Evolutionary conservation across 53 echinoderm and acorn worm species (phyloP).

Genomic region (Henricia sp.): DNA sequence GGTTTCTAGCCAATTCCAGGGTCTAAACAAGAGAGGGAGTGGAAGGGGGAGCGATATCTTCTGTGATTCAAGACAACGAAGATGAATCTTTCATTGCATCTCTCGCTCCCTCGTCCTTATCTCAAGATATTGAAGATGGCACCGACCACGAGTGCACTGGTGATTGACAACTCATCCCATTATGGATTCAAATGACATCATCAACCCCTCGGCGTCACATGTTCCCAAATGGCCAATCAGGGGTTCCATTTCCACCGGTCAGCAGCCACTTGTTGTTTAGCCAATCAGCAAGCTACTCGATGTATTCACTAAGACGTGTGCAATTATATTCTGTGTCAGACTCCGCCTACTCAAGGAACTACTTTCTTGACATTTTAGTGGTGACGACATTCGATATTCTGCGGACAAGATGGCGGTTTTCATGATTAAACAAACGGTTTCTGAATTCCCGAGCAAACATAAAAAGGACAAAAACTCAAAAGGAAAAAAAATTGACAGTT

Average conservation of each 20-base stretch:
- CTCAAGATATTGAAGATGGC: conserved; percentile 28
- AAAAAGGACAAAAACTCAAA: neutral
- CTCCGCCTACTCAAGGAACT: conserved; percentile 50
- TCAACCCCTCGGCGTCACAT: neutral
- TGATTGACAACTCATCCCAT: conserved; percentile 6
- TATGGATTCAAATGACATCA: conserved; percentile 30
- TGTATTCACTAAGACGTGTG: neutral
- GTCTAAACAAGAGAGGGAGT: neutral
- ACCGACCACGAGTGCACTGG: neutral
- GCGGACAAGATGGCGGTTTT: conserved; percentile 32
- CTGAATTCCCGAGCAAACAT: neutral
- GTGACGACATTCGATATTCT: conserved; percentile 24
- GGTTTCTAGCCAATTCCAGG: no score
- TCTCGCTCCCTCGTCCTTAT: neutral
- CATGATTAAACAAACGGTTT: conserved; percentile 25
- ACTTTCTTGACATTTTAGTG: conserved; percentile 63
- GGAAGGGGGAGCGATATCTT: no score
- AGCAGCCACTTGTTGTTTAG: conserved; percentile 39
- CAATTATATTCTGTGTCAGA: neutral
- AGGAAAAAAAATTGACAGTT: no score
- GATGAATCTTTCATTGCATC: neutral
- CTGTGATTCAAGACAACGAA: neutral
- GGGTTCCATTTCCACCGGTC: neutral
- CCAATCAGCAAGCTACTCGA: conserved; percentile 14
- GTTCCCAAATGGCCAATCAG: conserved; percentile 13